Evolutionary conservation across 1,140 invertebrate species (phyloP), one percentile per base, ranked within the genome.

Genomic region (Hylyphantes graminicola): DNA sequence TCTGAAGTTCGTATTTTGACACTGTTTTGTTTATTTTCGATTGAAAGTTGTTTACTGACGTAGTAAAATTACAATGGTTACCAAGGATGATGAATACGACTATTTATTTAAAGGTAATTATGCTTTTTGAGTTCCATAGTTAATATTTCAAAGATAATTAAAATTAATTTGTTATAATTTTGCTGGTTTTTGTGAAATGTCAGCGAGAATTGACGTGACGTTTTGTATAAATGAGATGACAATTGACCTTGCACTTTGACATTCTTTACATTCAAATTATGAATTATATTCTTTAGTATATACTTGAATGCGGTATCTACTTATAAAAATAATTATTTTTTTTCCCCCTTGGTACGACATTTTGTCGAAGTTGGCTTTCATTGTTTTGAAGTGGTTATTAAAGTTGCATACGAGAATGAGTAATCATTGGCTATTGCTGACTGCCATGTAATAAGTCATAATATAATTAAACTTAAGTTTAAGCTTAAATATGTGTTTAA

Each of bases 41-140:
- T 78, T 35, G 17, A 21, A 74, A 74, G 67, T 54, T 61, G 51
- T 17, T 76, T 61, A 57, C 54, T 78, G 76, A 78, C 76, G 76
- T 78, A 78, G 63, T 78, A 67, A 65, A 54, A 70, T 59, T 54
- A 65, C 64, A 80, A 70, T 70, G 79, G 68, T 73, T 53, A 95
- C 95, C 92, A 96, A 97, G 92, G 97, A 99, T 92, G 97, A 99
- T 92, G 98, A 99, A 93, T 99, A 99, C 92, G 98, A 99, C 93
- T 99, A 99, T 94, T 94, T 99, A 91, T 99, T 99, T 92, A 99
- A 99, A 97, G 98, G 98, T 99, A 93, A 92, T 90, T 5, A 88
- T 73, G 72, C 17, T 21, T 68, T 75, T 70, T 10, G 35, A 51
- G 35, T 51, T 9, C 19, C 7, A 12, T 35, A 65, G 15, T 61